phyloP scores from a whole-genome alignment of 1,140 invertebrate species.

The Brachionus asplanchnoidis region DNA sequence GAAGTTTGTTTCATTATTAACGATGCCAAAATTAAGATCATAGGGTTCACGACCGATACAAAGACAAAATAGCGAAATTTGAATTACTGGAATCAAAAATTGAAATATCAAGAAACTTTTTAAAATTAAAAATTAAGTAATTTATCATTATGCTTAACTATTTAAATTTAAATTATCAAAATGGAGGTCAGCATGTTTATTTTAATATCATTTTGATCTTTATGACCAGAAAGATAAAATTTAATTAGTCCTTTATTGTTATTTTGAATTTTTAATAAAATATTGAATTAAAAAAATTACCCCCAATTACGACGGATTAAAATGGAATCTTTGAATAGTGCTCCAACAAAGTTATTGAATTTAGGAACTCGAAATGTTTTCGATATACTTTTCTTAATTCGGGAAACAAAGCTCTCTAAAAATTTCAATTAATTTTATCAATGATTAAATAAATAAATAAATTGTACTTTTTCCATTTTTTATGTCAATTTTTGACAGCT shows the following conservation, averaged over 20 bases:
- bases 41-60: constrained; percentile 84
- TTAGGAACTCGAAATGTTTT: constrained; percentile 30
- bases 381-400: not conserved
- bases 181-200: too few species aligned
- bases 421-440: not conserved
- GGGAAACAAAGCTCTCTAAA: not conserved
- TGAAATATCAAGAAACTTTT: constrained; percentile 66
- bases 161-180: too few species aligned
- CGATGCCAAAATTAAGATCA: constrained; percentile 74
- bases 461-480: not conserved
- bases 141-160: too few species aligned
- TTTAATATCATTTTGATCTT: too few species aligned
- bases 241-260: too few species aligned
- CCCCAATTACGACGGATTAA: constrained; percentile 86
- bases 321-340: constrained; percentile 85
- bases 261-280: too few species aligned
- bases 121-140: not conserved
- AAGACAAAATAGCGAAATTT: constrained; percentile 89
- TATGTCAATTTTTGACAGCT: not conserved
- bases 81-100: constrained; percentile 80
- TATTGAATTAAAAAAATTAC: constrained; percentile 58
- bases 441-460: not conserved
- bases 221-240: too few species aligned
- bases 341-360: constrained; percentile 59
- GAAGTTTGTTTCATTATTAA: constrained; percentile 56